Evolutionary conservation across 2,888 invertebrate species (phyloP).

Genomic region (Cephus sareptanus): DNA sequence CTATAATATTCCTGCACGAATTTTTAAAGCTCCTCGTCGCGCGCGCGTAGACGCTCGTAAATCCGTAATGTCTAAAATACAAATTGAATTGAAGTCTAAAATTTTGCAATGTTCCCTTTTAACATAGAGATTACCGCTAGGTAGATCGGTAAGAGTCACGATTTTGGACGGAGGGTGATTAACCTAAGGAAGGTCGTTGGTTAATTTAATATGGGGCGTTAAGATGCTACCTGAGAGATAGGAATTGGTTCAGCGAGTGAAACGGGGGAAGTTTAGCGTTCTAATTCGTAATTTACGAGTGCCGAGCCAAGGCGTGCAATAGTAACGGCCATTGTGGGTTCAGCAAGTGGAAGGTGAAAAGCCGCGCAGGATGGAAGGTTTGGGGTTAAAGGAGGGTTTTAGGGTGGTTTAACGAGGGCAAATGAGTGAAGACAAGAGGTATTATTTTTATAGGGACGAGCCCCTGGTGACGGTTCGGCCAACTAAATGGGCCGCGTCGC

Average conservation of each 20-base stretch:
- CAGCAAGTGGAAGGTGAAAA: too few species aligned
- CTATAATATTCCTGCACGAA: too few species aligned
- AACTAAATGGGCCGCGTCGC: constrained; percentile 48
- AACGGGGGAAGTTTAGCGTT: constrained; percentile 35
- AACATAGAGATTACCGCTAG: too few species aligned
- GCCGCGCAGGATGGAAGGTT: neutral
- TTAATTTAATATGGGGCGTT: constrained; percentile 20
- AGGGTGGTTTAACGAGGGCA: constrained; percentile 29
- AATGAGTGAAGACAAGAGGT: constrained; percentile 51
- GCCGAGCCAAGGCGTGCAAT: constrained; percentile 2
- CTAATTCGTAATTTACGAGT: constrained; percentile 52
- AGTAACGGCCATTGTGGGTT: too few species aligned
- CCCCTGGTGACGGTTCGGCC: constrained; percentile 31
- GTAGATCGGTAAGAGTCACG: too few species aligned
- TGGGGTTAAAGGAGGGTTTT: constrained; percentile 8
- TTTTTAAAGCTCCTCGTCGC: too few species aligned
- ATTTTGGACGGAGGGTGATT: too few species aligned
- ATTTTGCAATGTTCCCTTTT: too few species aligned
- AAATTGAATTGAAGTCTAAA: too few species aligned
- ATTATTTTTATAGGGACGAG: constrained; percentile 52
- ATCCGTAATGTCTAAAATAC: too few species aligned
- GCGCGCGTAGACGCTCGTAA: too few species aligned
- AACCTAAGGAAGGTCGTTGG: neutral
- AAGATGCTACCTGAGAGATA: constrained; percentile 37
- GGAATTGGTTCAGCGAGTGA: constrained; percentile 20